Percentiles rank a stretch among this genome's conserved stretches.
These are phyloP conservation scores for Erebia ligea DNA, from an alignment of 2,888 invertebrate species.

Conservation along the genomic window DNA sequence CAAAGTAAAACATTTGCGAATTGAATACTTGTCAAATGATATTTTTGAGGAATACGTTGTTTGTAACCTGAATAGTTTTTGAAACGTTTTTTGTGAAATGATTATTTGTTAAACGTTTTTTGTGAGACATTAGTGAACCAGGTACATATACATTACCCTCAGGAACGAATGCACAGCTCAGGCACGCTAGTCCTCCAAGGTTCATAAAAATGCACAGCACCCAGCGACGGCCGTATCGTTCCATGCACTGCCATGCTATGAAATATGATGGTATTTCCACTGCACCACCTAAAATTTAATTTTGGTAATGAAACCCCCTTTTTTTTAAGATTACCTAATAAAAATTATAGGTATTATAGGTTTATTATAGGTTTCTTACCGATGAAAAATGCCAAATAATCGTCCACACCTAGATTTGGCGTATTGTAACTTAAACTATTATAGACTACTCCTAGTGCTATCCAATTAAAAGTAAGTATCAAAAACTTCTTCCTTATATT, in stretches of 20 bases:
- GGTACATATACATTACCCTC: conserved; percentile 76
- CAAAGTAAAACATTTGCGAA: too few species aligned
- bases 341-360: background rate
- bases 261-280: conserved; percentile 86
- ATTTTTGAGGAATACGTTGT: too few species aligned
- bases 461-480: conserved; percentile 86
- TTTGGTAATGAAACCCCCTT: background rate
- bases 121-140: too few species aligned
- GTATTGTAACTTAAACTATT: conserved; percentile 87
- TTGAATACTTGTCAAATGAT: too few species aligned
- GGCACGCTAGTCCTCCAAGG: conserved; percentile 85
- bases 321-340: background rate
- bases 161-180: conserved; percentile 86
- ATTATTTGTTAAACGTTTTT: too few species aligned
- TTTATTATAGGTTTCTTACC: conserved; percentile 65
- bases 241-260: conserved; percentile 86
- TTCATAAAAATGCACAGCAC: conserved; percentile 85
- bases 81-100: too few species aligned
- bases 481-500: conserved; percentile 87
- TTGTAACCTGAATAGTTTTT: too few species aligned
- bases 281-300: conserved; percentile 76
- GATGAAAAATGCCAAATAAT: conserved; percentile 87
- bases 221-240: conserved; percentile 85
- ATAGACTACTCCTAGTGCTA: conserved; percentile 87
- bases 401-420: conserved; percentile 86